These are phyloP conservation scores for Okamejei kenojei DNA, from an alignment of 2,797 vertebrate species.

Conservation along the genomic window DNA sequence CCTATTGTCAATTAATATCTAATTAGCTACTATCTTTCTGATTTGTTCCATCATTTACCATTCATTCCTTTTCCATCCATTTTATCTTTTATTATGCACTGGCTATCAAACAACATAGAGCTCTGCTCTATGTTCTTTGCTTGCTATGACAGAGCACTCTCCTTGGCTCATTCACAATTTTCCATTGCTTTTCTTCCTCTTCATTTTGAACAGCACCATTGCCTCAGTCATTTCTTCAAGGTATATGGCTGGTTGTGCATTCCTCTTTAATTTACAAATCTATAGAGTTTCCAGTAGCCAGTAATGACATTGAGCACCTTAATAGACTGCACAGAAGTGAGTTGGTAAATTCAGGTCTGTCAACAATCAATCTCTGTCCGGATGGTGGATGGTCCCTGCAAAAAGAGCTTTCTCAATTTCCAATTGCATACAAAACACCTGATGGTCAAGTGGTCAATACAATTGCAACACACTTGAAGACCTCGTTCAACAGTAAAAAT, in stretches of 20 bases:
- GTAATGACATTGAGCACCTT: not conserved
- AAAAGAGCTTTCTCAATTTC: not conserved
- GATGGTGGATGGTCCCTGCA: not conserved
- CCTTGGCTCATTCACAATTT: not conserved
- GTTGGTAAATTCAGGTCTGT: not conserved
- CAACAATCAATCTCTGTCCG: not conserved
- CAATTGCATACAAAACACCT: not conserved
- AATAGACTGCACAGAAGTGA: not conserved
- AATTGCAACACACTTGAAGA: not conserved
- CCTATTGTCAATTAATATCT: no score
- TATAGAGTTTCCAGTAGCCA: not conserved
- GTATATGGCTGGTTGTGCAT: not conserved
- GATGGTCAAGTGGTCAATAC: not conserved
- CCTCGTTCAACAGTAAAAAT: not conserved
- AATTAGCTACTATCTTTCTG: no score
- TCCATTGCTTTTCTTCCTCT: not conserved
- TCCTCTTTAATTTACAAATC: not conserved
- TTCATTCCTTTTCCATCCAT: no score
- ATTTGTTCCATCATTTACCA: no score
- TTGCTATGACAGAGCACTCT: no score
- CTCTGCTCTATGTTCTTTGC: no score
- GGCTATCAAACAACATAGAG: no score
- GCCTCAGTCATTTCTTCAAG: no score
- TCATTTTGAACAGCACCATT: not conserved
- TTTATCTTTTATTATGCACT: no score